Conservation (phyloP, 2,113 vertebrate genomes). For the Galbula dea region DNA sequence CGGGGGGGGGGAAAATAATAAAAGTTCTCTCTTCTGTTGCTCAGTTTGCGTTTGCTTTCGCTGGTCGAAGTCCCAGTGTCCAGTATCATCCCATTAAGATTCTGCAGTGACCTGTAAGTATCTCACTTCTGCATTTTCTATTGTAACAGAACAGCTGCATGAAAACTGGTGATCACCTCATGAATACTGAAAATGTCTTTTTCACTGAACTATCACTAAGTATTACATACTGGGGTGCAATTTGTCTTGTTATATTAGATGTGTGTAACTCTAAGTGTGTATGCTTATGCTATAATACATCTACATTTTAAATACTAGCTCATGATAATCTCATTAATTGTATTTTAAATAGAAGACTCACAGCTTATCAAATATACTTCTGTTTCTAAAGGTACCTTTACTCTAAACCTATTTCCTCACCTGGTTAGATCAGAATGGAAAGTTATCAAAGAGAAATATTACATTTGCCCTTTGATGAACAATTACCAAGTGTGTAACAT, state of each 20-base stretch:
- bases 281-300: neutral
- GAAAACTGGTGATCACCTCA: neutral
- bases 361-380: neutral
- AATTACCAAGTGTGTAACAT: conserved; percentile 30
- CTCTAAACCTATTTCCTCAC: neutral
- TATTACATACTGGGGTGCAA: neutral
- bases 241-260: neutral
- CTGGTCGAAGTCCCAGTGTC: conserved; percentile 21
- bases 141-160: neutral
- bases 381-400: neutral
- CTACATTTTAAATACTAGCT: neutral
- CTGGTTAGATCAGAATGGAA: conserved; percentile 23
- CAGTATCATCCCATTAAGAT: conserved; percentile 23
- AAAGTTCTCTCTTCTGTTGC: conserved; percentile 3
- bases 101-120: neutral
- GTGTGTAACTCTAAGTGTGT: neutral
- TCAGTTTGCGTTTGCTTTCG: conserved; percentile 50
- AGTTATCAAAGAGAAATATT: conserved; percentile 18
- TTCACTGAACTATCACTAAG: neutral
- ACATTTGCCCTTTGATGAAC: conserved; percentile 38
- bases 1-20: neutral
- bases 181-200: neutral
- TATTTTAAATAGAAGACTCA: neutral
- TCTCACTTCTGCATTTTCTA: conserved; percentile 24
- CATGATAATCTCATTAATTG: conserved; percentile 2